Evolutionary conservation across 2,113 vertebrate species (phyloP), one percentile per base, ranked within the genome.

Genomic region (Smithornis capensis): DNA sequence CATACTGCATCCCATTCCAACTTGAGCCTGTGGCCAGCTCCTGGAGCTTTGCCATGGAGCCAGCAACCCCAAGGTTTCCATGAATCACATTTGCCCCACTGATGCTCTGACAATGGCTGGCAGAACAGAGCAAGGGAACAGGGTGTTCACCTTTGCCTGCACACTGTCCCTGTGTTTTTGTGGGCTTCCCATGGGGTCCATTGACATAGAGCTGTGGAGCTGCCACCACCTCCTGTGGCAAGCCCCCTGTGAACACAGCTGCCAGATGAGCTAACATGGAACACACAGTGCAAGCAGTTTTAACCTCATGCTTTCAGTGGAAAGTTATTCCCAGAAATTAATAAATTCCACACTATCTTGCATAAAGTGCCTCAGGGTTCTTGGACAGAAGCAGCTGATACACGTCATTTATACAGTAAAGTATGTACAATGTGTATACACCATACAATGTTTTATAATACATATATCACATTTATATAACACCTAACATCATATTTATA

Each of bases 21-120:
- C 4, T 0, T 0, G 60, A 95, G 44, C 49, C 59, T 29, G 29
- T 3, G 15, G 63, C 49, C 91, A 35, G 35, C 12, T 60, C 35
- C 73, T 35, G 52, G 49, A 70, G 62, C 87, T 83, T 37, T 1
- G 0, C 40, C 1, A 0, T 6, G 2, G 12, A 83, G 40, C 60
- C 63, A 71, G 33, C 23, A 65, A 56, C 35, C 87, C 60, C 37
- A 16, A 14, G 21, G 52, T 28, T 84, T 47, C 47, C 56, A 56
- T 18, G 63, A 44, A 25, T 21, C 71, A 56, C 19, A 14, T 35
- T 47, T 53, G 37, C 63, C 73, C 49, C 50, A 22, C 8, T 59
- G 65, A 69, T 47, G 57, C 28, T 55, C 40, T 64, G 40, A 28
- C 0, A 0, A 42, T 2, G 28, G 33, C 52, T 6, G 2, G 33